Evolutionary conservation across 2,797 vertebrate genomes (phyloP), one percentile per base, ranked within the genome.

Genomic region (Furcifer pardalis): DNA sequence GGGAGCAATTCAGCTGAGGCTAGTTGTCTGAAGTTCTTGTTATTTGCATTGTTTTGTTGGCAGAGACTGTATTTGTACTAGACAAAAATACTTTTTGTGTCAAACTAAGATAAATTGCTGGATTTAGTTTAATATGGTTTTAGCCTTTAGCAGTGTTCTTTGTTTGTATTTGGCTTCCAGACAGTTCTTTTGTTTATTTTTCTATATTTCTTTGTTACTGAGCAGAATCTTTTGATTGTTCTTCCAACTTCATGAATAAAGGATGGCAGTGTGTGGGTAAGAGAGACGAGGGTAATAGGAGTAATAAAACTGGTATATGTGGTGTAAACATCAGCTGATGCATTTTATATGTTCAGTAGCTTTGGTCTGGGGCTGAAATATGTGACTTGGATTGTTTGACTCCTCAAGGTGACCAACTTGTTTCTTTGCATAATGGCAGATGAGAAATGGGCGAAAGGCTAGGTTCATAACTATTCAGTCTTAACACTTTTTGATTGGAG

Each of bases 321-420:
- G 72, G 32, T 56, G 63, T 91, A 93, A 94, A 93, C 87, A 91
- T 92, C 87, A 91, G 82, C 86, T 91, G 88, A 5, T 77, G 37
- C 44, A 35, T 1, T 23, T 62, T 68, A 10, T 49, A 68, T 56
- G 17, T 74, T 32, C 25, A 83, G n/a, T 77, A 35, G n/a, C 72
- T 78, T 40, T 52, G 77, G 60, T 84, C 69, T 84, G 66, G 75
- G 25, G 25, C 23, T 44, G 74, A 46, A 60, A 79, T 74, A 66
- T 79, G 69, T 25, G 89, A 25, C 35, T 77, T 17, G 27, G 49
- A 81, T 86, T 82, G 27, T 69, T 77, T 62, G n/a, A 40, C 68
- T 56, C 35, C 23, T 46, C 32, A 46, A 35, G 76, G 21, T 49
- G 37, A 40, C 46, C n/a, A 79, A 17, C 30, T 40, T 68, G n/a